Percentiles rank a stretch among this genome's conserved stretches.
Conservation (phyloP, 2,888 invertebrate genomes). For the Xestia xanthographa region DNA sequence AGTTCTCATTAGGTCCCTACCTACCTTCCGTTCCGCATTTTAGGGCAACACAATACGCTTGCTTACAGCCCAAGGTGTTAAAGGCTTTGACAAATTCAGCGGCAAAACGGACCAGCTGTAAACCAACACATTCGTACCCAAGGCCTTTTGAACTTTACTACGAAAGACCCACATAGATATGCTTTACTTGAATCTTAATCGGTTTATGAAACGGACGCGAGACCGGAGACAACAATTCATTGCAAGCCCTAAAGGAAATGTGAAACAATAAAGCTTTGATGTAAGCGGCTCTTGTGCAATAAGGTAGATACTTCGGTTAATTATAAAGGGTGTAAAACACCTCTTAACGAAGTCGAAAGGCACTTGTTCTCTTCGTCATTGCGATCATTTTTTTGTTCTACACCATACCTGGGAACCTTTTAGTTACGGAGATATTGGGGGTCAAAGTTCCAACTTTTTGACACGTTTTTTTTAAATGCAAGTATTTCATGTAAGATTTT, state of each 20-base stretch:
- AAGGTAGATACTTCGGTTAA: neutral
- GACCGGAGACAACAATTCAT: neutral
- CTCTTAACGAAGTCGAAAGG: no score
- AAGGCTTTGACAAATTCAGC: neutral
- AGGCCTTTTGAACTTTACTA: neutral
- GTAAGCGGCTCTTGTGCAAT: neutral
- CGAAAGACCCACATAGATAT: neutral
- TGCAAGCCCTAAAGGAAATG: slow-evolving; percentile 7
- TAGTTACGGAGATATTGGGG: no score
- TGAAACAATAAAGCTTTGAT: neutral
- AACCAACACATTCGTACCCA: neutral
- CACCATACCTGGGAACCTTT: no score
- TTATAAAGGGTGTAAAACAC: no score
- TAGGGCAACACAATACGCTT: slow-evolving; percentile 11
- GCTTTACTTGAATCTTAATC: no score
- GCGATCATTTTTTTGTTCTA: no score
- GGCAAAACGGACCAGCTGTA: neutral
- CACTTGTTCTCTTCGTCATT: no score
- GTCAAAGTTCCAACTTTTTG: no score
- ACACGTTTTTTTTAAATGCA: no score
- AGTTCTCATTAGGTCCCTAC: neutral
- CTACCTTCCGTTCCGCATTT: neutral
- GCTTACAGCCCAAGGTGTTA: neutral
- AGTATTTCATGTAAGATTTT: no score
- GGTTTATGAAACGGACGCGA: neutral